Evolutionary conservation across 1,140 invertebrate genomes (phyloP), one percentile per base, ranked within the genome.

Genomic region (Reticulitermes speratus): DNA sequence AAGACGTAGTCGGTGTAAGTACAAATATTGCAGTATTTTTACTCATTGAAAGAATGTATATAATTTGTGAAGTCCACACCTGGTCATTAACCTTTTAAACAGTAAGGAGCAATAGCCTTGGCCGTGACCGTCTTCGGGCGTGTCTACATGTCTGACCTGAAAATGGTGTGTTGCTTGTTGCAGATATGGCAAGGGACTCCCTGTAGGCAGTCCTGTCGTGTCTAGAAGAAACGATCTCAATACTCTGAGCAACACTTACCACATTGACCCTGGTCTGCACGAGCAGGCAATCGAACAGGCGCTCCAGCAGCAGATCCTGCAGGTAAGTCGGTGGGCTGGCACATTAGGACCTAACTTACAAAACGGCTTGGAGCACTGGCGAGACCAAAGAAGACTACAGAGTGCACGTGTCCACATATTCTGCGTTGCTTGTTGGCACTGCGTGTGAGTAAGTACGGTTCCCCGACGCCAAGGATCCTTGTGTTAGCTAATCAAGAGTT

Each of bases 121-220:
- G n/a, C 83, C 30, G 11, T 45, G 83, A 45, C 44, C 25, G 83
- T 55, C 32, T 25, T 84, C 8, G 84, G 44, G 11, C 38, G 84
- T 84, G 48, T 86, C 65, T 30, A 75, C 65, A 19, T 30, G 65
- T 75, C 7, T 75, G 65, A 75, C 25, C 65, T 75, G 65, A 75
- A 8, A 30, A 25, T 65, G n/a, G 65, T 75, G 65, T 75, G 65
- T 75, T 75, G 65, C 65, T 75, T 65, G 52, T 84, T 89, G 86
- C 90, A 94, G 93, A 94, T 89, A 93, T 94, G 91, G 92, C 92
- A 84, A 90, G 93, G 83, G 92, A 93, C 87, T 93, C 92, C 93
- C 93, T 44, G 91, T 92, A 48, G 88, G 87, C 48, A 92, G 91
- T 82, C 93, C 93, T n/a, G 91, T 92, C 84, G 91, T 93, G 89